These are phyloP conservation scores for Malaclemys terrapin DNA, from an alignment of 2,113 vertebrate species.

Conservation along the genomic window DNA sequence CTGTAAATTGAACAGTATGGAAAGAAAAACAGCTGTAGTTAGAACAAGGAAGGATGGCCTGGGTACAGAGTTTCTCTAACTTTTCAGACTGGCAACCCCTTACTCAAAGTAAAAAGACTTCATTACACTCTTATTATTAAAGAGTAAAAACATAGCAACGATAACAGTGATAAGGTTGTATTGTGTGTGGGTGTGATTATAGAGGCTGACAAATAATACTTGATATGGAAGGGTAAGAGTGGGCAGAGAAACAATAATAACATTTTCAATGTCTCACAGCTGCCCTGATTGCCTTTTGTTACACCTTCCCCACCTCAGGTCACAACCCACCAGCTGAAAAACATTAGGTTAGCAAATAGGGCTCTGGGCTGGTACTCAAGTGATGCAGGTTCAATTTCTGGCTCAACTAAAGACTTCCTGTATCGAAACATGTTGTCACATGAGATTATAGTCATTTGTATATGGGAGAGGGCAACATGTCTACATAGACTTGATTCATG, in stretches of 20 bases:
- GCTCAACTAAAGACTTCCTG: not conserved
- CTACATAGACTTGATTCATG: not conserved
- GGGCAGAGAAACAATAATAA: not conserved
- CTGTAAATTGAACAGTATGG: not conserved
- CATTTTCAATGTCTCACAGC: not conserved
- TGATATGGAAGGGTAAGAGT: not conserved
- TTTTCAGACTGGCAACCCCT: not conserved
- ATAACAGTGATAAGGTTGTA: not conserved
- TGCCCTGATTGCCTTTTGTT: not conserved
- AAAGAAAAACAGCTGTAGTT: not conserved
- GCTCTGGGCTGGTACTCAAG: not conserved
- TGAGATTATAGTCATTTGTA: not conserved
- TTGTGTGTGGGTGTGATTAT: not conserved
- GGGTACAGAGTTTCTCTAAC: not conserved
- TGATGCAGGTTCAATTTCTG: not conserved
- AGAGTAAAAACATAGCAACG: not conserved
- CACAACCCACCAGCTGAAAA: no score
- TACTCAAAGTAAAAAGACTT: not conserved
- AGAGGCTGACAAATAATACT: not conserved
- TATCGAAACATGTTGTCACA: no score
- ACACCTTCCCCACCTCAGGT: not conserved
- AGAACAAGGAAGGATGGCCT: not conserved
- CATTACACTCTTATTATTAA: not conserved
- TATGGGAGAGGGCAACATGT: accelerated
- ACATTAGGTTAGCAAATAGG: no score